These are phyloP conservation scores for Schizopygopsis pylzovi DNA, from an alignment of 2,797 vertebrate genomes.

Conservation along the genomic window DNA sequence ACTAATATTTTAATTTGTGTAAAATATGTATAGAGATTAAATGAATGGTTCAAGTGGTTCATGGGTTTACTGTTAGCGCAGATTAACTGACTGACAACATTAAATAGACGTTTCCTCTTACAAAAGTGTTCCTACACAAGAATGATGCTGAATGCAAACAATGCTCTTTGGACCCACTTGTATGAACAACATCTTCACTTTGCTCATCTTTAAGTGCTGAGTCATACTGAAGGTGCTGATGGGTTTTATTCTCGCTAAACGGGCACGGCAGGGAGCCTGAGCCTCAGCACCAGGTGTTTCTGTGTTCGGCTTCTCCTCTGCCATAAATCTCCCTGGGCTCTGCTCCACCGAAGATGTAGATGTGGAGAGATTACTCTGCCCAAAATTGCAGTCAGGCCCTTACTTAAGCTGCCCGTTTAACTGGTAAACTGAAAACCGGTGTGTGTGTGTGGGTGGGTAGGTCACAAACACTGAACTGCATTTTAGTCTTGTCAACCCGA, in stretches of 20 bases:
- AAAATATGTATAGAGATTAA: background rate
- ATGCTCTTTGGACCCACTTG: background rate
- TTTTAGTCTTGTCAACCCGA: background rate
- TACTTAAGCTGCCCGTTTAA: constrained; percentile 73
- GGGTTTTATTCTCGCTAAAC: constrained; percentile 59
- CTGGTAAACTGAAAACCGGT: constrained; percentile 71
- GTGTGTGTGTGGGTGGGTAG: constrained; percentile 41
- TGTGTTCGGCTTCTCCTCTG: constrained; percentile 56
- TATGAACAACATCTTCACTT: background rate
- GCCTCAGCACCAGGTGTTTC: constrained; percentile 64
- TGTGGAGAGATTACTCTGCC: constrained; percentile 75
- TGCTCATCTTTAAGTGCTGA: constrained; percentile 21
- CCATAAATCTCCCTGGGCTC: constrained; percentile 64
- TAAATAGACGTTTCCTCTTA: background rate
- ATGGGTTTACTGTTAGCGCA: background rate
- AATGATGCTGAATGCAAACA: background rate
- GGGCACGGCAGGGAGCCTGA: constrained; percentile 41
- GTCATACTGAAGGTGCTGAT: constrained; percentile 41
- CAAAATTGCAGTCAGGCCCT: constrained; percentile 72
- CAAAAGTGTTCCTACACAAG: background rate
- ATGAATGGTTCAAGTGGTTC: background rate
- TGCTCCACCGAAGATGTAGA: constrained; percentile 73
- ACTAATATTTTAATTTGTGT: background rate
- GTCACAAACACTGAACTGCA: background rate
- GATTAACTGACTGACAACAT: background rate